A percentile compares a stretch with the other conserved stretches of the same genome.
phyloP scores from a whole-genome alignment of 2,888 invertebrate genomes.

The Ornithoptera priamus region DNA sequence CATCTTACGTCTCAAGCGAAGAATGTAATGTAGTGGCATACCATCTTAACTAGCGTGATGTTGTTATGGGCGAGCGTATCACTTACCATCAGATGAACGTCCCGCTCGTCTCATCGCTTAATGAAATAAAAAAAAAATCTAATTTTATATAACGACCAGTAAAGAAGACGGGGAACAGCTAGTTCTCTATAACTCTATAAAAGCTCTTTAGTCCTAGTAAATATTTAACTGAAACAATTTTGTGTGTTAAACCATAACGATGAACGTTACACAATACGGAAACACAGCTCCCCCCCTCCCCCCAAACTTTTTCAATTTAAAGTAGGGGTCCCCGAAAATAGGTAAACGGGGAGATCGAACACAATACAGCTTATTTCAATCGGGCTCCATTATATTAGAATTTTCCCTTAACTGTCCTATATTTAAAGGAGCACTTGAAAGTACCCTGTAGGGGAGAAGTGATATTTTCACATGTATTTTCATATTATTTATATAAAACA shows the following conservation, averaged over 20 bases:
- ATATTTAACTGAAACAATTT: slow-evolving; percentile 28
- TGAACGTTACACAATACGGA: slow-evolving; percentile 32
- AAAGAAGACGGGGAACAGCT: too few species aligned
- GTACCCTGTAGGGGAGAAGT: not conserved
- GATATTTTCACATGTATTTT: not conserved
- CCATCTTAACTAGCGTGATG: too few species aligned
- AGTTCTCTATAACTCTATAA: too few species aligned
- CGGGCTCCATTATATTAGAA: slow-evolving; percentile 23
- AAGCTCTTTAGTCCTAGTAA: not conserved
- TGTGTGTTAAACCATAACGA: slow-evolving; percentile 38
- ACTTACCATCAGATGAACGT: too few species aligned
- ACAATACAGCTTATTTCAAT: slow-evolving; percentile 26
- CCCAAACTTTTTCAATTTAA: slow-evolving; percentile 27
- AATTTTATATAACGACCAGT: too few species aligned
- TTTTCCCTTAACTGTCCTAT: slow-evolving; percentile 5
- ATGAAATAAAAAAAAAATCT: too few species aligned
- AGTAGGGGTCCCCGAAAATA: slow-evolving; percentile 12
- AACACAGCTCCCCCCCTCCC: slow-evolving; percentile 2
- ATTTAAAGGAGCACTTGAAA: slow-evolving; percentile 10
- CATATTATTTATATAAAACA: too few species aligned
- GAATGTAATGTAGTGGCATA: too few species aligned
- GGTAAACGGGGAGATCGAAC: slow-evolving; percentile 19
- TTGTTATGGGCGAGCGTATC: too few species aligned
- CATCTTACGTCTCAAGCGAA: too few species aligned
- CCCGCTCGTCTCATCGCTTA: too few species aligned